A percentile compares a stretch with the other conserved stretches of the same genome.
phyloP scores from a whole-genome alignment of 2,797 vertebrate species.

The Aeoliscus strigatus region DNA sequence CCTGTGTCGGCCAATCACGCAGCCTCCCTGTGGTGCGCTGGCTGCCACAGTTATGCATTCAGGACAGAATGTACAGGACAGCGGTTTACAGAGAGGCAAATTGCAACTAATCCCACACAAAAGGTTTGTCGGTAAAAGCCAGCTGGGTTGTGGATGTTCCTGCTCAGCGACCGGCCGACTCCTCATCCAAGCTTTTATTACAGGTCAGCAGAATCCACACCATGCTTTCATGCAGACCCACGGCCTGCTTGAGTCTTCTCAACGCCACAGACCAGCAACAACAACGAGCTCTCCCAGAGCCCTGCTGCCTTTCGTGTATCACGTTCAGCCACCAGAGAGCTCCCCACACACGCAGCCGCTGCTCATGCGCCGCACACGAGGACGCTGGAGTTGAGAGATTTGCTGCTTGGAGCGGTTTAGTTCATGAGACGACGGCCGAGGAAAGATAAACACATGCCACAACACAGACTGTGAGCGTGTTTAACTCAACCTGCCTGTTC shows the following conservation, averaged over 20 bases:
- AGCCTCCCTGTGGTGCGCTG: conserved; percentile 1
- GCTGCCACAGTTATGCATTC: conserved; percentile 17
- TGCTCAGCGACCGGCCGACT: background rate
- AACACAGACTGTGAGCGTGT: conserved; percentile 7
- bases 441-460: conserved; percentile 5
- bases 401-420: conserved; percentile 15
- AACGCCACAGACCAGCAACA: conserved; percentile 8
- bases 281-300: conserved; percentile 6
- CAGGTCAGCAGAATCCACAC: background rate
- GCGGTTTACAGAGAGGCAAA: conserved; percentile 1
- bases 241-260: background rate
- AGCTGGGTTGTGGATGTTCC: conserved; percentile 5
- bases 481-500: conserved; percentile 28
- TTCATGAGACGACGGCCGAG: background rate
- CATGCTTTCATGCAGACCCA: conserved; percentile 1
- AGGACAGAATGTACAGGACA: conserved; percentile 41
- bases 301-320: conserved; percentile 16
- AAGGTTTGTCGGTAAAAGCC: conserved; percentile 2
- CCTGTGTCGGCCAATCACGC: conserved; percentile 34
- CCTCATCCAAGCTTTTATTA: conserved; percentile 9
- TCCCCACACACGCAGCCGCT: conserved; percentile 22
- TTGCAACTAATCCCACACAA: background rate
- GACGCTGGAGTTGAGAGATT: conserved; percentile 11
- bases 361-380: conserved; percentile 9
- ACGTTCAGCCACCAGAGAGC: conserved; percentile 59